These are phyloP conservation scores for Rhadina sibilatrix DNA, from an alignment of 2,113 vertebrate genomes.

Conservation along the genomic window DNA sequence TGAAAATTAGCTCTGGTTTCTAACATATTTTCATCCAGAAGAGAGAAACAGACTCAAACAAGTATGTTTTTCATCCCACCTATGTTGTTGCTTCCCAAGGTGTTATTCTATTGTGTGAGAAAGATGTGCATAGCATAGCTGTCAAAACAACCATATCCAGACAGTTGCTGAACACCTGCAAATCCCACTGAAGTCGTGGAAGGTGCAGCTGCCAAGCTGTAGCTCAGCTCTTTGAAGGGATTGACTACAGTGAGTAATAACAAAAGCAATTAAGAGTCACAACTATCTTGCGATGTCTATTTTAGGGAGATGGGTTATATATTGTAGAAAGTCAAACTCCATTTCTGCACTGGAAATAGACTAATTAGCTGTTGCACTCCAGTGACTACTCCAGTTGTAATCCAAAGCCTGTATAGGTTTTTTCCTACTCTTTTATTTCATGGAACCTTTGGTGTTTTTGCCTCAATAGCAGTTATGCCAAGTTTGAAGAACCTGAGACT, in stretches of 20 bases:
- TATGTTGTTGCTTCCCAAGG: background rate
- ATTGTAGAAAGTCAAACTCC: background rate
- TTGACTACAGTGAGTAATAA: background rate
- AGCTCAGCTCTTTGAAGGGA: background rate
- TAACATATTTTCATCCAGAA: background rate
- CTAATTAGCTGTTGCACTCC: background rate
- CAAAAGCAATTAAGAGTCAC: background rate
- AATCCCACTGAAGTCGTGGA: background rate
- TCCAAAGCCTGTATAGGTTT: background rate
- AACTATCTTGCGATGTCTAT: background rate
- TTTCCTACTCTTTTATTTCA: background rate
- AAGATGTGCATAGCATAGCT: background rate
- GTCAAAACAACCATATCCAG: background rate
- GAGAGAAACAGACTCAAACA: background rate
- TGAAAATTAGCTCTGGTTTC: background rate
- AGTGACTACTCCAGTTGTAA: background rate
- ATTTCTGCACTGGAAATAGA: background rate
- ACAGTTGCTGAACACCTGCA: background rate
- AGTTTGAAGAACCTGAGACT: background rate
- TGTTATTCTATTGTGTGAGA: background rate
- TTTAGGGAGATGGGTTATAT: background rate
- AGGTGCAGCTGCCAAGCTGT: background rate
- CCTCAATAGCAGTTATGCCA: background rate
- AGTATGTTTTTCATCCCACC: background rate
- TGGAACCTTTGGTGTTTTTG: background rate